Conservation (phyloP, 1,140 invertebrate genomes). For the Zaprionus ornatus region DNA sequence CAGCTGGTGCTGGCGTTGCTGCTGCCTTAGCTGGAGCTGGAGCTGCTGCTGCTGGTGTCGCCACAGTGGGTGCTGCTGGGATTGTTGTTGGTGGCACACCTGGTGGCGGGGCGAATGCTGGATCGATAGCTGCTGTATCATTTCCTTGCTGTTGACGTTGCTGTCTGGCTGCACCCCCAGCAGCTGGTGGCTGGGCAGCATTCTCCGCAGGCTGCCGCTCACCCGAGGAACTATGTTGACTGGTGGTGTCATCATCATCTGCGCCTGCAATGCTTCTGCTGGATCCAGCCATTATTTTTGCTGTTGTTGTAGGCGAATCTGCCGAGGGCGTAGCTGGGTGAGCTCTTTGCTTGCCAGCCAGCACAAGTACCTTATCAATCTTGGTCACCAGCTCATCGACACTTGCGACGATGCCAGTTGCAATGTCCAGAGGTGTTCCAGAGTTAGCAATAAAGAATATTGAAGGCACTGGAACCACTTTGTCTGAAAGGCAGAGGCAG, state of each 20-base stretch:
- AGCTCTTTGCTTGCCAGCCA: conserved; percentile 65
- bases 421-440: conserved; percentile 90
- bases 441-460: conserved; percentile 93
- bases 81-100: background rate
- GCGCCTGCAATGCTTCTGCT: background rate
- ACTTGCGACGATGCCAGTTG: conserved; percentile 86
- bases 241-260: background rate
- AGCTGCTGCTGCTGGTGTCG: background rate
- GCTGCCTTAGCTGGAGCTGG: too few species aligned
- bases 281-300: background rate
- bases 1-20: too few species aligned
- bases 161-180: background rate
- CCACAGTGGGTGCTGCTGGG: background rate
- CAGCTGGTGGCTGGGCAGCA: background rate
- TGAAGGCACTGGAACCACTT: conserved; percentile 92
- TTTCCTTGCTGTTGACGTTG: background rate
- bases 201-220: background rate
- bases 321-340: conserved; percentile 46
- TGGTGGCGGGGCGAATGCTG: background rate
- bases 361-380: conserved; percentile 85
- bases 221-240: background rate
- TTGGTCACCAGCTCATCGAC: conserved; percentile 84
- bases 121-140: background rate
- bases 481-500: conserved; percentile 85
- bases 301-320: conserved; percentile 2